Evolutionary conservation across 2,113 vertebrate genomes (phyloP).

Genomic region (Cranoglanis bouderius): DNA sequence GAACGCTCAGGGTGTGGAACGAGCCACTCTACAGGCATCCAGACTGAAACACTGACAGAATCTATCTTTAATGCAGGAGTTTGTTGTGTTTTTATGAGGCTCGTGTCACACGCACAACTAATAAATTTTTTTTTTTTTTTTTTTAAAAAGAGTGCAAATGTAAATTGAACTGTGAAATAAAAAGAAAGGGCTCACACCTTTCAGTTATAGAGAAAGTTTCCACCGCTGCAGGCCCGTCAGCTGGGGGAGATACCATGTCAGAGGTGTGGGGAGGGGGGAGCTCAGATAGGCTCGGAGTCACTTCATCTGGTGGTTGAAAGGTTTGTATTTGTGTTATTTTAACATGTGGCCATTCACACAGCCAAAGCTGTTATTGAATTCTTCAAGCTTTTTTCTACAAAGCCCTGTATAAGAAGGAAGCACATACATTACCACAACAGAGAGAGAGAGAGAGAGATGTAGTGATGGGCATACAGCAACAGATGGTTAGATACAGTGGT

Average conservation of each 20-base stretch:
- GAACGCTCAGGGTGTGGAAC: conserved; percentile 22
- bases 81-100: background rate
- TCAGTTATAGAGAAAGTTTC: background rate
- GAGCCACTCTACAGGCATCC: conserved; percentile 1
- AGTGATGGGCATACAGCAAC: too few species aligned
- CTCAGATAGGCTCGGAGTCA: background rate
- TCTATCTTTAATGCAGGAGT: background rate
- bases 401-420: background rate
- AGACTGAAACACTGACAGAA: background rate
- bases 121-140: too few species aligned
- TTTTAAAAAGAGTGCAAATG: background rate
- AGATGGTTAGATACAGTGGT: too few species aligned
- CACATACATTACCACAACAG: background rate
- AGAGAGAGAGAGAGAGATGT: background rate
- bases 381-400: background rate
- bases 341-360: background rate
- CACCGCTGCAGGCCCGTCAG: background rate
- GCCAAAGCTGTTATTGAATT: too few species aligned
- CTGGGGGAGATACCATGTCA: background rate
- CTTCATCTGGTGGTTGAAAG: background rate
- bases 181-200: background rate
- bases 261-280: background rate
- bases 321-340: background rate
- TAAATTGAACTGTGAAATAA: background rate
- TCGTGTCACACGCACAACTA: background rate